Evolutionary conservation across 2,888 invertebrate genomes (phyloP), one percentile per base, ranked within the genome.

Genomic region (Standfussiana lucernea): DNA sequence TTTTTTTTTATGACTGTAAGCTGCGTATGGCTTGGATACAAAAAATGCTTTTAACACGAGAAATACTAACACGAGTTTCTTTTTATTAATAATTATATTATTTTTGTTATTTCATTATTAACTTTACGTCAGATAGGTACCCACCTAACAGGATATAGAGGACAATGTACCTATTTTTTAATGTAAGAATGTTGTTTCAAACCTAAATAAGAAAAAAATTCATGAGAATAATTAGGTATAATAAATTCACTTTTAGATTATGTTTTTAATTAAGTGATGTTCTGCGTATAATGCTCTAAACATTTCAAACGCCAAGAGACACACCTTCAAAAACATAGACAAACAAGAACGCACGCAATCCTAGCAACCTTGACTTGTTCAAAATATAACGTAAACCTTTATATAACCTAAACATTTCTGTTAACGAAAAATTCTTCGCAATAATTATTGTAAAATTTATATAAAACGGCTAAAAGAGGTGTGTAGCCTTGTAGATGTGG

Each of bases 401-500:
- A 88, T 80, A 64, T 88, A 87, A 88, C 75, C 72, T 62, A 80
- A 80, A 80, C 75, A 82, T 67, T 79, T 68, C 45, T 70, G 61
- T 73, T 62, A 75, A 77, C 64, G 15, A 82, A 72, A 76, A 83
- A 75, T 53, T 85, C 72, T 82, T 85, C 37, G 83, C 87, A 88
- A 86, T 87, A 77, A 79, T 82, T 80, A 79, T 83, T 85, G 83
- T 86, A 83, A 88, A 79, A 79, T 80, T 82, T 70, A 75, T 86
- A 85, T 86, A 82, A 87, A 85, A 75, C 85, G 74, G 68, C 81
- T 73, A 83, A 86, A 88, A 79, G 35, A 50, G 62, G 62, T 83
- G 75, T 84, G 67, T 75, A 83, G 83, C 80, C 79, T 89, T 85
- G 86, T 69, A 53, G 65, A 71, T 72, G 77, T 73, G 73, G 82